Evolutionary conservation across 2,888 invertebrate genomes (phyloP), one percentile per base, ranked within the genome.

Genomic region (Nowickia ferox): DNA sequence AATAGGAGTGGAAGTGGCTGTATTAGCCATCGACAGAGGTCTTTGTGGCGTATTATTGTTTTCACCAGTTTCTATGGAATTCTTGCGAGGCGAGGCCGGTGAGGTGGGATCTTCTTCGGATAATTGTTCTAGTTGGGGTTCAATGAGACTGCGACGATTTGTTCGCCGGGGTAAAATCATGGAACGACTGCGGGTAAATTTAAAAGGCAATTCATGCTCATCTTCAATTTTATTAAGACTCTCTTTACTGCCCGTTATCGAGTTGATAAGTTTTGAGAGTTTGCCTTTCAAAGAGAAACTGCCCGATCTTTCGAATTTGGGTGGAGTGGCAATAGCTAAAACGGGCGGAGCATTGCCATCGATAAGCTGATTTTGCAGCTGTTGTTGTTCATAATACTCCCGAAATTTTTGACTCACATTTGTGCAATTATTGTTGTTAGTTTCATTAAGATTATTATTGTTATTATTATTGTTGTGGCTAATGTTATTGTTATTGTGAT

Each of bases 161-260:
- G 92, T 90, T 1, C 92, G 89, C 0, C 92, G 89, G 59, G 92
- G 89, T 46, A 92, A 84, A 15, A 92, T 92, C 91, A 93, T 91
- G 17, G 92, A 93, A 9, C 92, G 91, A 87, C 93, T 93, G 2
- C 93, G 91, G 2, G 91, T 91, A 74, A 93, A 93, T 11, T 91
- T 90, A 66, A 89, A 92, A 0, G 91, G 90, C 66, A 85, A 86
- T 10, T 87, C 83, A 11, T 80, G 85, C 9, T 89, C 88, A n/a
- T 88, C 88, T 38, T 89, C 89, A 22, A 88, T 83, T 46, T 90
- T 92, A 53, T 88, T 87, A n/a, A 93, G 84, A 82, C 92, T 92
- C 84, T 93, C 93, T 84, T 92, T 92, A 88, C 93, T 93, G 77
- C 92, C 91, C 1, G 92, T 92, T 13, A 93, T 87, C 10, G 91